Percentiles rank a stretch among this genome's conserved stretches.
Conservation (phyloP, 2,797 vertebrate genomes). For the Ispidina lecontei region DNA sequence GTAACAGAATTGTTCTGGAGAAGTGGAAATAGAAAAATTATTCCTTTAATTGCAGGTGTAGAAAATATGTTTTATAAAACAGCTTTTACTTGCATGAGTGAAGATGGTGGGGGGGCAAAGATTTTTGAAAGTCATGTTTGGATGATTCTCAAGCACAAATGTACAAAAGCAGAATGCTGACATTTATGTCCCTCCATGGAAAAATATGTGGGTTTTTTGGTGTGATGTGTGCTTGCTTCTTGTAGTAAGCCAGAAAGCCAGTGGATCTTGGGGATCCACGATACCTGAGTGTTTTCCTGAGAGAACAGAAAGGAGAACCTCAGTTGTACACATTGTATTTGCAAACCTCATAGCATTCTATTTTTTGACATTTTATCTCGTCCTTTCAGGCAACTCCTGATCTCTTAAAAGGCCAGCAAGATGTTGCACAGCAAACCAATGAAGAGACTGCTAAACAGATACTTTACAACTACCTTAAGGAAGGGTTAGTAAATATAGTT, state of each 20-base stretch:
- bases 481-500: constrained; percentile 85
- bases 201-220: neutral
- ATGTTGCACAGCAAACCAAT: constrained; percentile 91
- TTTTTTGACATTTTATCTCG: neutral
- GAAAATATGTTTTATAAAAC: neutral
- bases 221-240: neutral
- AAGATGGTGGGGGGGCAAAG: neutral
- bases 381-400: constrained; percentile 90
- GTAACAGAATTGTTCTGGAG: neutral
- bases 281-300: neutral
- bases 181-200: neutral
- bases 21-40: neutral
- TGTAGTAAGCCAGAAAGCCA: neutral
- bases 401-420: constrained; percentile 94
- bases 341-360: neutral
- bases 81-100: neutral
- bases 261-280: neutral
- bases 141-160: neutral
- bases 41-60: neutral
- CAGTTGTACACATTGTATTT: neutral
- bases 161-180: neutral
- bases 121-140: neutral
- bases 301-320: neutral
- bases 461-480: constrained; percentile 95
- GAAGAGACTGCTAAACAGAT: constrained; percentile 98